Percentiles rank a stretch among this genome's conserved stretches.
These are phyloP conservation scores for Trachelus stipa DNA, from an alignment of 2,888 invertebrate species.

Conservation along the genomic window DNA sequence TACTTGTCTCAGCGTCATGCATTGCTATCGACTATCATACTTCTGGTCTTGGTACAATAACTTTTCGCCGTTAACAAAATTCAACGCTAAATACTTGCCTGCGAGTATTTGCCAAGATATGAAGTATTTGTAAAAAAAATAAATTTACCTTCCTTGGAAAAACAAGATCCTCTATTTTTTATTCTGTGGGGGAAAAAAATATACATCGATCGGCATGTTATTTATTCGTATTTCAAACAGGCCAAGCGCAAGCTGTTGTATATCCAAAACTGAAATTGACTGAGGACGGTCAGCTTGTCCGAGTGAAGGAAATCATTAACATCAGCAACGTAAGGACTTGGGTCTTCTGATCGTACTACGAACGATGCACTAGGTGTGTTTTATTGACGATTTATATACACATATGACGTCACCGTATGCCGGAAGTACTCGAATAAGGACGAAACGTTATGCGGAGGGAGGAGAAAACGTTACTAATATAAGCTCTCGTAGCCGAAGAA, in stretches of 20 bases:
- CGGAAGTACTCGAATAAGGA: not conserved
- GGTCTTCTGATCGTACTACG: not conserved
- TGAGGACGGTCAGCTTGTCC: not conserved
- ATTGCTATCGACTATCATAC: not conserved
- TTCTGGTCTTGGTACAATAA: not conserved
- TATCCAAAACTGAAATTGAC: not conserved
- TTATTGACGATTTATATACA: not conserved
- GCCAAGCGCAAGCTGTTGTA: no score
- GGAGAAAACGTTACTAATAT: not conserved
- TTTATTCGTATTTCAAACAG: not conserved
- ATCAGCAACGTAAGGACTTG: not conserved
- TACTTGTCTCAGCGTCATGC: not conserved
- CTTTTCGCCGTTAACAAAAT: not conserved
- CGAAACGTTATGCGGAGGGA: not conserved
- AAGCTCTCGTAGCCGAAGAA: not conserved
- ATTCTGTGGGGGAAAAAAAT: not conserved
- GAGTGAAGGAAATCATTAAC: not conserved
- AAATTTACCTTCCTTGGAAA: not conserved
- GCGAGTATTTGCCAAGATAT: not conserved
- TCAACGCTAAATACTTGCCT: not conserved
- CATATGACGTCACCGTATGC: not conserved
- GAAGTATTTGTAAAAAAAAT: not conserved
- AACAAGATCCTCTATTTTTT: not conserved
- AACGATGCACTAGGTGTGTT: not conserved
- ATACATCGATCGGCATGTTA: not conserved